Evolutionary conservation across 2,113 vertebrate genomes (phyloP).

Genomic region (Serilophus lunatus): DNA sequence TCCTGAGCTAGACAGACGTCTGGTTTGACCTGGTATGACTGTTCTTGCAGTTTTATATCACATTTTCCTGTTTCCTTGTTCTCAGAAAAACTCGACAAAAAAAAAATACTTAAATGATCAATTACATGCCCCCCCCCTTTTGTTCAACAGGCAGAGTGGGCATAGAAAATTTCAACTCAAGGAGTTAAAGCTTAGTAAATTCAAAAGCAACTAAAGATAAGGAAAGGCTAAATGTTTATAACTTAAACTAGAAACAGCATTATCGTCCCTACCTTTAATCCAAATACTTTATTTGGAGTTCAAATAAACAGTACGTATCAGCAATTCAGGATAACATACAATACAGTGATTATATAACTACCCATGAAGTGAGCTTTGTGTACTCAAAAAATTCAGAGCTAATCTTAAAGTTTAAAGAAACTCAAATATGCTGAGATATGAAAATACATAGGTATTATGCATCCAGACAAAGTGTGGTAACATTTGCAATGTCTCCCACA

Average conservation of each 20-base stretch:
- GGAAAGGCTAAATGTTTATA: neutral
- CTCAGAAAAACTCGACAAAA: neutral
- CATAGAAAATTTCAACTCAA: neutral
- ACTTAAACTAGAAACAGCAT: neutral
- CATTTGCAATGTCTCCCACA: neutral
- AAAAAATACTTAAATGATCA: neutral
- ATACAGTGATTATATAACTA: neutral
- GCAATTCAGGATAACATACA: neutral
- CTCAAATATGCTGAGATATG: neutral
- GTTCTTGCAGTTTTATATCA: conserved; percentile 1
- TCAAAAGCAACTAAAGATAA: neutral
- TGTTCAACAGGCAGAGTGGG: neutral
- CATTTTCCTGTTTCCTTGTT: neutral
- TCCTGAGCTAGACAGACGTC: neutral
- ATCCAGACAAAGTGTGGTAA: neutral
- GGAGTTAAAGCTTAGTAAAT: neutral
- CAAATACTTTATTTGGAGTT: neutral
- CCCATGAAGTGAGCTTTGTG: neutral
- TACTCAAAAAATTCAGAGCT: neutral
- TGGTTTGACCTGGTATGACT: conserved; percentile 42
- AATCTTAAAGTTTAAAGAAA: conserved; percentile 3
- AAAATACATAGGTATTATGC: neutral
- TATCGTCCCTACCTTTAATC: neutral
- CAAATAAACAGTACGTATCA: neutral
- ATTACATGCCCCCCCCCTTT: neutral